Evolutionary conservation across 2,888 invertebrate species (phyloP).

Genomic region (Agonopterix subpropinquella): DNA sequence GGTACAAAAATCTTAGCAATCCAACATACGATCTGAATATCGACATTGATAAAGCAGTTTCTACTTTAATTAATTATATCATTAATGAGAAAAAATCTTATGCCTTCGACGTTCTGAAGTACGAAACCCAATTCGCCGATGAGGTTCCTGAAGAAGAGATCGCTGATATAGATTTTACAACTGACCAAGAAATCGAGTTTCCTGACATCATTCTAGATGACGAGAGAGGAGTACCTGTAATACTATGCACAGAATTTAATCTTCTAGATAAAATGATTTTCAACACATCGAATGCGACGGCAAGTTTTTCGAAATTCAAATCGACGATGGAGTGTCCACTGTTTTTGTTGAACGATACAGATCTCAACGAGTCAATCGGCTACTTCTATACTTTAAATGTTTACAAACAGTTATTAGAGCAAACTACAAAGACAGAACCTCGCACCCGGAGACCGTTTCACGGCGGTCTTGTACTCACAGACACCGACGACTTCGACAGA

Average conservation of each 20-base stretch:
- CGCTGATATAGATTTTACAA: conserved; percentile 22
- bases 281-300: conserved; percentile 15
- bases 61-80: conserved; percentile 38
- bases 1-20: conserved; percentile 21
- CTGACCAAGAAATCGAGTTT: conserved; percentile 34
- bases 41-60: conserved; percentile 30
- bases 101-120: conserved; percentile 32
- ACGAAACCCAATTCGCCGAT: conserved; percentile 18
- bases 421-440: conserved; percentile 26
- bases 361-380: conserved; percentile 32
- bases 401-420: conserved; percentile 29
- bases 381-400: conserved; percentile 38
- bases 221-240: conserved; percentile 37
- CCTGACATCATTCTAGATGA: conserved; percentile 36
- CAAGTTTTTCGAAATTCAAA: conserved; percentile 33
- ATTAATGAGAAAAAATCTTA: conserved; percentile 31
- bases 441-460: conserved; percentile 30
- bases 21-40: conserved; percentile 12
- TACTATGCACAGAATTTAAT: conserved; percentile 26
- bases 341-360: conserved; percentile 28
- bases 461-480: conserved; percentile 33
- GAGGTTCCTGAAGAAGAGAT: conserved; percentile 22
- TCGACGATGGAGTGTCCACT: conserved; percentile 31
- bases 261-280: conserved; percentile 33
- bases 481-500: conserved; percentile 29